Evolutionary conservation across 2,888 invertebrate species (phyloP).

Genomic region (Seira musarum): DNA sequence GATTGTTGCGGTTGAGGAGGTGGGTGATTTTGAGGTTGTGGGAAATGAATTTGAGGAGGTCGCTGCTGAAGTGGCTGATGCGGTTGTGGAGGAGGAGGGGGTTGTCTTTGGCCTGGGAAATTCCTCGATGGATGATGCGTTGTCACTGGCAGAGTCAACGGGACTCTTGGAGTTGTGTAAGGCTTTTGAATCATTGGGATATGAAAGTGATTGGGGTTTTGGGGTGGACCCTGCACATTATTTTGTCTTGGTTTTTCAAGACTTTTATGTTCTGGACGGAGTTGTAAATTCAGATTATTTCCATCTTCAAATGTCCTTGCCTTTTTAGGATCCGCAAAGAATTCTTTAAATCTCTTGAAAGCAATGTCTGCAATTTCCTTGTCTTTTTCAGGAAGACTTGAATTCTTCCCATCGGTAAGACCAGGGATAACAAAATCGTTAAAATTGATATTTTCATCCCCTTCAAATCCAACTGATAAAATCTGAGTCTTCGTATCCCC

Average conservation of each 20-base stretch:
- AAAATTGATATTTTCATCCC: constrained; percentile 68
- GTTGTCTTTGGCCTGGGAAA: constrained; percentile 10
- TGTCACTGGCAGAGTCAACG: not conserved
- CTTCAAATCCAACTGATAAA: constrained; percentile 68
- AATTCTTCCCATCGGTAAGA: constrained; percentile 49
- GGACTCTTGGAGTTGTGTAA: constrained; percentile 33
- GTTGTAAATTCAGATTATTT: constrained; percentile 17
- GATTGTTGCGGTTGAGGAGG: constrained; percentile 34
- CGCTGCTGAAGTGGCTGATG: not conserved
- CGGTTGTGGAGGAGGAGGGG: constrained; percentile 22
- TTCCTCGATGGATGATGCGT: constrained; percentile 12
- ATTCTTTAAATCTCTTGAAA: constrained; percentile 67
- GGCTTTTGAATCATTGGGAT: constrained; percentile 53
- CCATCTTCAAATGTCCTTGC: constrained; percentile 40
- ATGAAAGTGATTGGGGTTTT: constrained; percentile 23
- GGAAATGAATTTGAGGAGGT: constrained; percentile 9
- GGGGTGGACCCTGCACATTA: constrained; percentile 16
- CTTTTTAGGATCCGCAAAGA: constrained; percentile 61
- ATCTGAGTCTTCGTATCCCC: constrained; percentile 68
- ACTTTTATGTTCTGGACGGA: not conserved
- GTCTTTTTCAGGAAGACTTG: constrained; percentile 61
- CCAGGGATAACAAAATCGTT: constrained; percentile 67
- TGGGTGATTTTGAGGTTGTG: not conserved
- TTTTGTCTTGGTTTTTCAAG: constrained; percentile 29
- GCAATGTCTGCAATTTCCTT: constrained; percentile 68